A percentile compares a stretch with the other conserved stretches of the same genome.
phyloP scores from a whole-genome alignment of 2,797 vertebrate genomes.

The Aplochiton taeniatus region DNA sequence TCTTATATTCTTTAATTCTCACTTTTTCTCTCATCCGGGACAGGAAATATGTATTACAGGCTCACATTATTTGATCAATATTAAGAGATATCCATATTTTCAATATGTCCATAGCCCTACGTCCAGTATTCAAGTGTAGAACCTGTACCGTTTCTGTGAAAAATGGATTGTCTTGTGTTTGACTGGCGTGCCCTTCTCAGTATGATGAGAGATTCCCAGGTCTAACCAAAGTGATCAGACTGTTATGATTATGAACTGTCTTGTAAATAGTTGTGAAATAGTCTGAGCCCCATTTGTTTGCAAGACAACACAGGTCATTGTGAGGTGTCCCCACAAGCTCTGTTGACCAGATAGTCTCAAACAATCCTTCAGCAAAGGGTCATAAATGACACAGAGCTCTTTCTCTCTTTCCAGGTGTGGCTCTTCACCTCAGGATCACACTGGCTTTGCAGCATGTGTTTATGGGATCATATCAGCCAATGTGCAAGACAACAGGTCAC shows the following conservation, averaged over 20 bases:
- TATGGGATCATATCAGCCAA: conserved; percentile 56
- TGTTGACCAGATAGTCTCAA: conserved; percentile 44
- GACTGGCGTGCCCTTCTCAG: conserved; percentile 24
- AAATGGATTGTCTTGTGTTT: conserved; percentile 11
- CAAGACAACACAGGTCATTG: conserved; percentile 30
- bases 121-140: conserved; percentile 1
- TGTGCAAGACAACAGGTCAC: conserved; percentile 44
- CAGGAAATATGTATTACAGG: no score
- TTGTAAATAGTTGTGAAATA: conserved; percentile 37
- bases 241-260: conserved; percentile 33
- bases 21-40: no score
- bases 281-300: conserved; percentile 35
- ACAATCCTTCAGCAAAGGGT: conserved; percentile 32
- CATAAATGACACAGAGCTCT: conserved; percentile 48
- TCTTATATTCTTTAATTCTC: not conserved
- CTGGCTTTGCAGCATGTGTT: conserved; percentile 53
- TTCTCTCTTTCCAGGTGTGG: conserved; percentile 45
- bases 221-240: conserved; percentile 8
- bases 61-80: no score
- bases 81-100: not conserved
- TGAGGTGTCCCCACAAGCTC: conserved; percentile 10
- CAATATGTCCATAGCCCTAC: not conserved
- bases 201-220: conserved; percentile 16
- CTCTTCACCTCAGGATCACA: conserved; percentile 50
- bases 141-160: conserved; percentile 2